Evolutionary conservation across 2,113 vertebrate species (phyloP), one percentile per base, ranked within the genome.

Genomic region (Cryptomyrus ogoouensis): DNA sequence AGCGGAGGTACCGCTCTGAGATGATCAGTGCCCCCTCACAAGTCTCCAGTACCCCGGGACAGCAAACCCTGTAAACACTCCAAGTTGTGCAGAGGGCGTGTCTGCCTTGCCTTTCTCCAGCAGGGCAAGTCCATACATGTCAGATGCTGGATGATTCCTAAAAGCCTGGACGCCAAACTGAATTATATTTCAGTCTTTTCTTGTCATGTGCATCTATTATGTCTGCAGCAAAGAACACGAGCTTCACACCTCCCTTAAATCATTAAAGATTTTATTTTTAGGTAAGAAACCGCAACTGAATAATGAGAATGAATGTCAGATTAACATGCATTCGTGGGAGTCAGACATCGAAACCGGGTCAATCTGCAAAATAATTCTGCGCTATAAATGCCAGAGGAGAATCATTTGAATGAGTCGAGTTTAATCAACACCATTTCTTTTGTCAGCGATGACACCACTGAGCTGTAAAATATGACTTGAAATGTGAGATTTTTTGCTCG

Each of bases 101-200:
- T 24, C 86, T 7, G 13, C 74, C 5, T 35, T 83, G 39, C 58
- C 53, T 47, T 66, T 84, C 70, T 62, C n/a, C 24, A 87, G 7
- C 7, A 50, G 35, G 62, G 24, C 90, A 90, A 42, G 90, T 47
- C 74, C 24, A 58, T 50, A 39, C 90, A 83, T 88, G 90, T 49
- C 85, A 31, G 85, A 87, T 15, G 31, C 50, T 83, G 7, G 47
- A 88, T 83, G 88, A 88, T 19, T 62, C 74, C 87, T 42, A 46
- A 74, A 58, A 53, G 53, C n/a, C 47, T 83, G 66, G 86, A 56
- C 70, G 50, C 39, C 9, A 35, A 88, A 88, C 39, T 62, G 7
- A 42, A 87, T 50, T 31, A 89, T 15, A 83, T 49, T 39, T 66
- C 35, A 7, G 31, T 53, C 46, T 35, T 44, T 10, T 35, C 42